These are phyloP conservation scores for Aphidius gifuensis DNA, from an alignment of 1,140 invertebrate species.

Conservation along the genomic window DNA sequence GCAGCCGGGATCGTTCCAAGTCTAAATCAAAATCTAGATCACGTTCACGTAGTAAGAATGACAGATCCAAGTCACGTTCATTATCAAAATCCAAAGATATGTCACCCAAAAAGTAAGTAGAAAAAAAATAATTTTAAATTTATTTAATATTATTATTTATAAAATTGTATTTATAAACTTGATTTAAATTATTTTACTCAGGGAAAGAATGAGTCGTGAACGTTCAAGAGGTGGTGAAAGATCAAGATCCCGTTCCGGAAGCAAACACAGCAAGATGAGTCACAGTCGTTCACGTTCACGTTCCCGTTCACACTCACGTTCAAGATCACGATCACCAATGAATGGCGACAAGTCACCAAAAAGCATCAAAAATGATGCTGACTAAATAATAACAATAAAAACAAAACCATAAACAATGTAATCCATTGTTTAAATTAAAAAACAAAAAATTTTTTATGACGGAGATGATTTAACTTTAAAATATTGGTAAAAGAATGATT, in stretches of 20 bases:
- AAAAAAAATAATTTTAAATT: slow-evolving; percentile 15
- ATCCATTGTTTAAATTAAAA: too few relatives aligned
- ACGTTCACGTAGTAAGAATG: slow-evolving; percentile 57
- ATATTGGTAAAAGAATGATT: too few relatives aligned
- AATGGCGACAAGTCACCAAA: slow-evolving; percentile 59
- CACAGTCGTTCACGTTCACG: slow-evolving; percentile 49
- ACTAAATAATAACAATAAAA: slow-evolving; percentile 31
- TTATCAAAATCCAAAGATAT: slow-evolving; percentile 59
- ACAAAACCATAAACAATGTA: background rate
- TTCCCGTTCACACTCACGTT: too few relatives aligned
- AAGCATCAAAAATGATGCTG: slow-evolving; percentile 45
- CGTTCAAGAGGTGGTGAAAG: slow-evolving; percentile 48
- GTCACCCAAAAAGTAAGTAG: slow-evolving; percentile 55
- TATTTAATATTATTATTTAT: background rate
- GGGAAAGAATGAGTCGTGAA: slow-evolving; percentile 53
- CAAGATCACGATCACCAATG: slow-evolving; percentile 48
- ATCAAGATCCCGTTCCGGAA: slow-evolving; percentile 52
- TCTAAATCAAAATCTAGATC: slow-evolving; percentile 62
- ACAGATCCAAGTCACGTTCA: slow-evolving; percentile 61
- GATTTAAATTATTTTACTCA: slow-evolving; percentile 31
- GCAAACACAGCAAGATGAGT: slow-evolving; percentile 56
- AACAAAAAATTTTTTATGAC: too few relatives aligned
- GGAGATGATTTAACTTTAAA: too few relatives aligned
- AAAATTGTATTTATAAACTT: background rate
- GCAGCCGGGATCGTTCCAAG: slow-evolving; percentile 59